These are phyloP conservation scores for Nothobranchius furzeri DNA, from an alignment of 2,113 vertebrate species.

Conservation along the genomic window DNA sequence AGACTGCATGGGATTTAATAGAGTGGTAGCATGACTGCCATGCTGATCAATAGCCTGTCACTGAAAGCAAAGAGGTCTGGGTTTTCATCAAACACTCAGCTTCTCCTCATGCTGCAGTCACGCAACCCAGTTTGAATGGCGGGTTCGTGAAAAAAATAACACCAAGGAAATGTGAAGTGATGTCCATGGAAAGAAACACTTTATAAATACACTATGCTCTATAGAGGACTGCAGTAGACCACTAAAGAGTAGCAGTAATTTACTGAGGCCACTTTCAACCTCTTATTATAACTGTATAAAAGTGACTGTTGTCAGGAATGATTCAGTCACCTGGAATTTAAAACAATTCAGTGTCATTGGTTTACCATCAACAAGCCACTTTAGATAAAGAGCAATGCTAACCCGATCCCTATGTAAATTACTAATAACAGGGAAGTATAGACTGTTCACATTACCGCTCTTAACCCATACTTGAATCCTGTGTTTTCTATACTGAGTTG, in stretches of 20 bases:
- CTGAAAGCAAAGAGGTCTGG: slow-evolving; percentile 45
- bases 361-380: slow-evolving; percentile 15
- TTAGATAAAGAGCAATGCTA: background rate
- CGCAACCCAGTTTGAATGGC: slow-evolving; percentile 20
- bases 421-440: slow-evolving; percentile 2
- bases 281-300: slow-evolving; percentile 22
- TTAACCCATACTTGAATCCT: background rate
- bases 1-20: slow-evolving; percentile 63
- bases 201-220: background rate
- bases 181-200: background rate
- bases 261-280: slow-evolving; percentile 16
- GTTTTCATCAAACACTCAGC: slow-evolving; percentile 50
- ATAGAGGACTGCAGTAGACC: slow-evolving; percentile 1
- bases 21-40: slow-evolving; percentile 57
- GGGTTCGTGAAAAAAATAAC: slow-evolving; percentile 22
- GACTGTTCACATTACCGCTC: background rate
- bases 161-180: slow-evolving; percentile 27
- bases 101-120: slow-evolving; percentile 27
- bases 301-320: slow-evolving; percentile 25
- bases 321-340: slow-evolving; percentile 13
- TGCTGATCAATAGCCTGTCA: slow-evolving; percentile 63
- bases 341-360: slow-evolving; percentile 3
- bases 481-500: background rate
- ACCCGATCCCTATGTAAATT: slow-evolving; percentile 2
- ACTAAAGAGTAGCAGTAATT: slow-evolving; percentile 21